phyloP scores from a whole-genome alignment of 2,113 vertebrate genomes.

The Pseudolaguvia tuberculata region DNA sequence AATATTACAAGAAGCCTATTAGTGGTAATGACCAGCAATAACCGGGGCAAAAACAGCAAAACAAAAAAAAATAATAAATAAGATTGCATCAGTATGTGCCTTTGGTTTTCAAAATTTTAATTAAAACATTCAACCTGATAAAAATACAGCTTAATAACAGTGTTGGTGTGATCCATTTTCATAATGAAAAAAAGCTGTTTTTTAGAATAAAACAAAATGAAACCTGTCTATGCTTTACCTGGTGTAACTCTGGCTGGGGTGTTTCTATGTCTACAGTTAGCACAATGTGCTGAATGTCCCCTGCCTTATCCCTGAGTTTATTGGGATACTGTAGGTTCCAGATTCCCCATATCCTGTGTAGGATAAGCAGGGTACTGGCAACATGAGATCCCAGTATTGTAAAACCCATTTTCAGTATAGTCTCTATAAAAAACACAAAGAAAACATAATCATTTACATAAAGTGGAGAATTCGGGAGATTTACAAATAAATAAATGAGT shows the following conservation, averaged over 20 bases:
- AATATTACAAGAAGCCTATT: neutral
- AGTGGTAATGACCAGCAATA: neutral
- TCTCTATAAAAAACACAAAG: too few species aligned
- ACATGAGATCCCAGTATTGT: too few species aligned
- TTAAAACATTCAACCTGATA: neutral
- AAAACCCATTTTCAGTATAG: too few species aligned
- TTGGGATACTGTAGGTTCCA: too few species aligned
- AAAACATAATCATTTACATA: neutral
- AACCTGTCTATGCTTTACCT: neutral
- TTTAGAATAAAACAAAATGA: neutral
- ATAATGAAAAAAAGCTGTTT: neutral
- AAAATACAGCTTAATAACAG: neutral
- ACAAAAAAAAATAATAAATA: neutral
- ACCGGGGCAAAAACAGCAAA: neutral
- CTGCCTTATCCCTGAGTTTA: too few species aligned
- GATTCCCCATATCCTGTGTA: too few species aligned
- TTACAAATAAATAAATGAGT: neutral
- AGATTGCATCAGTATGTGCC: neutral
- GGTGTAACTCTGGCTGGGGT: neutral
- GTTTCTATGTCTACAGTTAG: too few species aligned
- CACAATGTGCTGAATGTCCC: too few species aligned
- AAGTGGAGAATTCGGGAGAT: too few species aligned
- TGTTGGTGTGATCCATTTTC: neutral
- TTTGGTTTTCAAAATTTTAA: neutral
- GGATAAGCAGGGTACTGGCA: too few species aligned